Percentiles rank a stretch among this genome's conserved stretches.
Evolutionary conservation across 2,113 vertebrate species (phyloP).

Genomic region (Microcebus tavaratra): DNA sequence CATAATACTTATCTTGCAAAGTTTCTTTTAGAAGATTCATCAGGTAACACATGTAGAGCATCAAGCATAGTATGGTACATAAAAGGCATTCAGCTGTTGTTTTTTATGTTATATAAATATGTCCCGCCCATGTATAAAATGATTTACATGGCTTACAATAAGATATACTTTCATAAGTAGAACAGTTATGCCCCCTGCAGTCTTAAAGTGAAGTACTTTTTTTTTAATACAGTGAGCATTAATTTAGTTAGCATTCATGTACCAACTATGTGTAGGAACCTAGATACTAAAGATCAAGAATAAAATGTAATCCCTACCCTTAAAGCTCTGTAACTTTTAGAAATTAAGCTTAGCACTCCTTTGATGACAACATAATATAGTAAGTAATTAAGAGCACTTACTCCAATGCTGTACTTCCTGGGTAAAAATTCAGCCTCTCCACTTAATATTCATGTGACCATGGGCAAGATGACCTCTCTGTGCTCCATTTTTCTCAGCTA

Average conservation of each 20-base stretch:
- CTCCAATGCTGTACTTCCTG: neutral
- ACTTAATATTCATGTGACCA: neutral
- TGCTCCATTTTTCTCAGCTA: conserved; percentile 23
- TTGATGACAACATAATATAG: neutral
- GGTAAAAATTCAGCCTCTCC: neutral
- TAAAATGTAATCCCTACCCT: neutral
- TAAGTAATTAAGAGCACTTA: neutral
- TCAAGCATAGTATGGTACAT: neutral
- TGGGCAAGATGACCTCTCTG: neutral
- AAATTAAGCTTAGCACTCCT: conserved; percentile 30
- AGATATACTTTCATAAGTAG: conserved; percentile 3
- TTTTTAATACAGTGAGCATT: neutral
- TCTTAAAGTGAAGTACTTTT: neutral
- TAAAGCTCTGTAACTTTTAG: conserved; percentile 28
- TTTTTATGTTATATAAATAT: neutral
- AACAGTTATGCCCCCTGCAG: neutral
- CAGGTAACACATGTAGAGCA: neutral
- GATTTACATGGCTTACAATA: conserved; percentile 16
- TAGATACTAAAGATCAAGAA: neutral
- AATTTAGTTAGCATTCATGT: neutral
- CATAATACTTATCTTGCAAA: neutral
- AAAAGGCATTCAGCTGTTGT: conserved; percentile 15
- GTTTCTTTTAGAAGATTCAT: conserved; percentile 29
- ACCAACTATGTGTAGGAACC: neutral
- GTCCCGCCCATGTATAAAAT: neutral